Conservation (phyloP, 2,797 vertebrate genomes). For the Nannoperca obscura region DNA sequence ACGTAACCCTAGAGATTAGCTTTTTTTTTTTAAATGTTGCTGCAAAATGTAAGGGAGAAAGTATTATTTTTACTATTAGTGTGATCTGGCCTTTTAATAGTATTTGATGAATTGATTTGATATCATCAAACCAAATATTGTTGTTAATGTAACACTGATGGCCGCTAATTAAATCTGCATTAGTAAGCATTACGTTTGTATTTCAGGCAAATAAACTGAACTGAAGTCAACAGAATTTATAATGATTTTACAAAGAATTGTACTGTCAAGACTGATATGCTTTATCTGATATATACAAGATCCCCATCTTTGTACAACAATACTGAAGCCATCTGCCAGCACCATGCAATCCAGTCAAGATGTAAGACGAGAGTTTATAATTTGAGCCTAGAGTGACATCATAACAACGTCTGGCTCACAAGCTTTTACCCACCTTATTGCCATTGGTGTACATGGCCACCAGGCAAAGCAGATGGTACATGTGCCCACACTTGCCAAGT, state of each 20-base stretch:
- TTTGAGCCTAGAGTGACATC: constrained; percentile 67
- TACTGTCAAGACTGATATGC: constrained; percentile 2
- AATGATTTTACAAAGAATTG: constrained; percentile 13
- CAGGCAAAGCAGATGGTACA: constrained; percentile 97
- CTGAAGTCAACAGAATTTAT: constrained; percentile 14
- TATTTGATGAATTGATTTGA: not conserved
- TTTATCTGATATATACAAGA: constrained; percentile 20
- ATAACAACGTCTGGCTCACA: constrained; percentile 66
- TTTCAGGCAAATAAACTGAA: constrained; percentile 29
- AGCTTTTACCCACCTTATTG: constrained; percentile 91
- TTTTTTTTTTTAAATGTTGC: too few relatives aligned
- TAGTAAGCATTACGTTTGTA: constrained; percentile 5
- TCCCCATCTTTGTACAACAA: constrained; percentile 43
- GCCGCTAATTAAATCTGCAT: constrained; percentile 1
- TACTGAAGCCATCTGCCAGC: constrained; percentile 11
- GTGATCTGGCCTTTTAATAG: not conserved
- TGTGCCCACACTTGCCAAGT: constrained; percentile 95
- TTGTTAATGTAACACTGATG: constrained; percentile 5
- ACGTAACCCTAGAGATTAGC: too few relatives aligned
- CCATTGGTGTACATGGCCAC: constrained; percentile 99
- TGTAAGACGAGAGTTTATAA: constrained; percentile 46
- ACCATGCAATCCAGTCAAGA: constrained; percentile 32
- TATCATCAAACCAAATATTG: not conserved
- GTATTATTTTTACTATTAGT: not conserved
- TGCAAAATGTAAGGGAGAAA: not conserved